Evolutionary conservation across 2,888 invertebrate genomes (phyloP).

Genomic region (Bombylius major): DNA sequence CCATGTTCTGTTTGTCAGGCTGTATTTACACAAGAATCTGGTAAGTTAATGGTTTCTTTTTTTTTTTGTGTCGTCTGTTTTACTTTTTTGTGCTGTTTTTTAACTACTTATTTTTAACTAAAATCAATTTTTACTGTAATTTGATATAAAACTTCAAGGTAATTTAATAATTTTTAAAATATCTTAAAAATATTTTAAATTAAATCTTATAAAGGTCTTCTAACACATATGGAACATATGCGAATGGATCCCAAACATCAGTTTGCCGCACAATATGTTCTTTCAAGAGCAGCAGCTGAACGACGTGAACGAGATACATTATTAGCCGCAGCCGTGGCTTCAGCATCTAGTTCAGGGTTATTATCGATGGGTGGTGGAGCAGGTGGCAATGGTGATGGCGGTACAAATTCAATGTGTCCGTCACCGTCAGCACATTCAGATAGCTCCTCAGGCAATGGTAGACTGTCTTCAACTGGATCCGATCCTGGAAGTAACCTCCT

Average conservation of each 20-base stretch:
- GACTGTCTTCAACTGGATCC: constrained; percentile 66
- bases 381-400: constrained; percentile 22
- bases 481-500: constrained; percentile 49
- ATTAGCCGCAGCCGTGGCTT: constrained; percentile 52
- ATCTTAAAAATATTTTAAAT: too few relatives aligned
- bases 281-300: constrained; percentile 82
- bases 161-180: not conserved
- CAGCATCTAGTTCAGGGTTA: constrained; percentile 47
- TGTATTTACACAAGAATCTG: constrained; percentile 88
- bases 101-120: too few relatives aligned
- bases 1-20: constrained; percentile 92
- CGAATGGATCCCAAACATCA: constrained; percentile 94
- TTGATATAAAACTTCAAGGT: not conserved
- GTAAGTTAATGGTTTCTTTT: constrained; percentile 40
- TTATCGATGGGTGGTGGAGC: constrained; percentile 42
- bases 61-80: too few relatives aligned
- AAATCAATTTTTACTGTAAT: not conserved
- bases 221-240: constrained; percentile 94
- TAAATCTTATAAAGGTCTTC: constrained; percentile 50
- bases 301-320: constrained; percentile 69
- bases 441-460: constrained; percentile 68
- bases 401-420: constrained; percentile 56
- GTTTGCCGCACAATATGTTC: constrained; percentile 86
- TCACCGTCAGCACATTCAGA: constrained; percentile 79
- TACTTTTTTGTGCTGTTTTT: not conserved